phyloP scores from a whole-genome alignment of 2,797 vertebrate genomes.

The Macroramphosus scolopax region DNA sequence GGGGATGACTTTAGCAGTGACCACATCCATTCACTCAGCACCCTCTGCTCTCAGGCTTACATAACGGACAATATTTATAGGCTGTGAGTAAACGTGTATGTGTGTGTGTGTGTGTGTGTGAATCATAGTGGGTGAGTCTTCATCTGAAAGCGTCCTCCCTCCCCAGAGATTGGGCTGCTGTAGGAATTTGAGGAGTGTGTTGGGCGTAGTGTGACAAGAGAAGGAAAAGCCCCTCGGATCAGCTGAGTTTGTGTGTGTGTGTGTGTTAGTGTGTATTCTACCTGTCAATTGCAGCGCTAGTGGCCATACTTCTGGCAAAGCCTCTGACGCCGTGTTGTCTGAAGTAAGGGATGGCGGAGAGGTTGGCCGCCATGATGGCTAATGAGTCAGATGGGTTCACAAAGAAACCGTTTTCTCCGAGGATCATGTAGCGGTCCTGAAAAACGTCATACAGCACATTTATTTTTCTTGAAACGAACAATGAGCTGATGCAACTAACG shows the following conservation, averaged over 20 bases:
- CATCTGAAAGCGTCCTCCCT: slow-evolving; percentile 25
- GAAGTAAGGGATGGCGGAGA: slow-evolving; percentile 93
- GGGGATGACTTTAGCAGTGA: slow-evolving; percentile 51
- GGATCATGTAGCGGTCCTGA: slow-evolving; percentile 98
- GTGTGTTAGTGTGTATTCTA: slow-evolving; percentile 51
- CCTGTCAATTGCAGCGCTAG: slow-evolving; percentile 95
- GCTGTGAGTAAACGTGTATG: slow-evolving; percentile 40
- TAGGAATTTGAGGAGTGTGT: slow-evolving; percentile 20
- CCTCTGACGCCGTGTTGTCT: slow-evolving; percentile 89
- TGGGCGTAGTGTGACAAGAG: slow-evolving; percentile 6
- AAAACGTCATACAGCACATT: not conserved
- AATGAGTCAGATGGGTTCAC: slow-evolving; percentile 95
- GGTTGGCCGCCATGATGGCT: slow-evolving; percentile 95
- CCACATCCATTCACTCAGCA: slow-evolving; percentile 55
- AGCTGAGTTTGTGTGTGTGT: slow-evolving; percentile 1
- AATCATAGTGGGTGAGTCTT: slow-evolving; percentile 60
- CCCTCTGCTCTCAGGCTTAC: slow-evolving; percentile 45
- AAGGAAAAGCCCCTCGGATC: too few relatives aligned
- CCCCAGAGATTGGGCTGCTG: slow-evolving; percentile 25
- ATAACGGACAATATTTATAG: slow-evolving; percentile 68
- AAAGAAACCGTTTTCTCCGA: slow-evolving; percentile 95
- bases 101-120: slow-evolving; percentile 1
- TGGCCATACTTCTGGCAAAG: slow-evolving; percentile 95
- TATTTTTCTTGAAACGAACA: too few relatives aligned
- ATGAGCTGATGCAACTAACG: too few relatives aligned